phyloP scores from a whole-genome alignment of 2,888 invertebrate genomes.

The Machimus rusticus region DNA sequence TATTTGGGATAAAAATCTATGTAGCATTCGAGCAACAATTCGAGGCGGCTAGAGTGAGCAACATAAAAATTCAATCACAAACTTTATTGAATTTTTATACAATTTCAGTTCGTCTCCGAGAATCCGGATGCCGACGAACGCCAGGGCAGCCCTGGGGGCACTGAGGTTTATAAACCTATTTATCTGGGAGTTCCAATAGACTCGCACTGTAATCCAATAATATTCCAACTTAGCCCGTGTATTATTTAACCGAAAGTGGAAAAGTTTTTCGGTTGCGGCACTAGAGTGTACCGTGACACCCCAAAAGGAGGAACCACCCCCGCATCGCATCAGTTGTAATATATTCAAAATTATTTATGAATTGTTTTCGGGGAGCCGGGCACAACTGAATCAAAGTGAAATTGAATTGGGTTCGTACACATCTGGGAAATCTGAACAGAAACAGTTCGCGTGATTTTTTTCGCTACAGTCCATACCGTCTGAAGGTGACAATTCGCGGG shows the following conservation, averaged over 20 bases:
- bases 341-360: constrained; percentile 36
- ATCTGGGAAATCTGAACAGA: constrained; percentile 10
- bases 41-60: background rate
- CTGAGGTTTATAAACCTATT: constrained; percentile 3
- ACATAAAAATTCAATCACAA: constrained; percentile 17
- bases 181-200: constrained; percentile 23
- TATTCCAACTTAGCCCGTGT: constrained; percentile 33
- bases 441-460: background rate
- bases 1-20: background rate
- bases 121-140: background rate
- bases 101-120: background rate
- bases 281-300: background rate
- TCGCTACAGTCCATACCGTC: background rate
- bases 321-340: background rate
- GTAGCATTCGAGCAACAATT: background rate
- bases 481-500: background rate
- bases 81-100: constrained; percentile 34
- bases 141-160: background rate
- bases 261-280: background rate
- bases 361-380: constrained; percentile 10
- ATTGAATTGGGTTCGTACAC: constrained; percentile 23
- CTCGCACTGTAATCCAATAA: constrained; percentile 19
- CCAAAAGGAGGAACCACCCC: background rate
- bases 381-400: constrained; percentile 26
- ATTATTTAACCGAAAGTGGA: constrained; percentile 26